phyloP scores from a whole-genome alignment of 2,113 vertebrate species.

The Orientallactaga bullata region DNA sequence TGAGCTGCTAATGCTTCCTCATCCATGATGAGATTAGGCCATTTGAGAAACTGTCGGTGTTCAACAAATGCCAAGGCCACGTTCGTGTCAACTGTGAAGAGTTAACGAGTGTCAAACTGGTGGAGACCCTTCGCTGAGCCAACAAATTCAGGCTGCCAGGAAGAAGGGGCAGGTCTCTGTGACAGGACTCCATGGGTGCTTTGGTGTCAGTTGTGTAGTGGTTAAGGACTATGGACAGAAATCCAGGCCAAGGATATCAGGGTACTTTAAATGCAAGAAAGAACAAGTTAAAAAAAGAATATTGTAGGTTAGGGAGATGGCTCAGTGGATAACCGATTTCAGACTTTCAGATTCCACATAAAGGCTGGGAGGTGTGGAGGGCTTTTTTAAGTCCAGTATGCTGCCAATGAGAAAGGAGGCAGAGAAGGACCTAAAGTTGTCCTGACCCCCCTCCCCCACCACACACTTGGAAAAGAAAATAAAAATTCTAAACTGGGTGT shows the following conservation, averaged over 20 bases:
- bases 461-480: no score
- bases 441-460: no score
- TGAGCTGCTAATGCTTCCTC: neutral
- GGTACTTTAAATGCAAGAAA: neutral
- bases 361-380: no score
- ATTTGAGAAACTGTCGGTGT: neutral
- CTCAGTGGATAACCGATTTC: no score
- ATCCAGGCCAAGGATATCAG: neutral
- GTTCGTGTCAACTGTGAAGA: neutral
- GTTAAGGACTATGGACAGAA: neutral
- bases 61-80: neutral
- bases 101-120: neutral
- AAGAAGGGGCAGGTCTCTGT: neutral
- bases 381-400: no score
- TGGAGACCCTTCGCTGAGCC: neutral
- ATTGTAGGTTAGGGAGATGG: neutral
- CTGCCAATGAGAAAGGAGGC: no score
- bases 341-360: no score
- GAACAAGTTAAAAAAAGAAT: neutral
- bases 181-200: neutral
- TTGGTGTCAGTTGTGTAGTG: neutral
- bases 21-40: neutral
- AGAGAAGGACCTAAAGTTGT: no score
- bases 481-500: no score
- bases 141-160: neutral